Percentiles rank a stretch among this genome's conserved stretches.
These are phyloP conservation scores for Athalia cordata DNA, from an alignment of 2,888 invertebrate species.

Conservation along the genomic window DNA sequence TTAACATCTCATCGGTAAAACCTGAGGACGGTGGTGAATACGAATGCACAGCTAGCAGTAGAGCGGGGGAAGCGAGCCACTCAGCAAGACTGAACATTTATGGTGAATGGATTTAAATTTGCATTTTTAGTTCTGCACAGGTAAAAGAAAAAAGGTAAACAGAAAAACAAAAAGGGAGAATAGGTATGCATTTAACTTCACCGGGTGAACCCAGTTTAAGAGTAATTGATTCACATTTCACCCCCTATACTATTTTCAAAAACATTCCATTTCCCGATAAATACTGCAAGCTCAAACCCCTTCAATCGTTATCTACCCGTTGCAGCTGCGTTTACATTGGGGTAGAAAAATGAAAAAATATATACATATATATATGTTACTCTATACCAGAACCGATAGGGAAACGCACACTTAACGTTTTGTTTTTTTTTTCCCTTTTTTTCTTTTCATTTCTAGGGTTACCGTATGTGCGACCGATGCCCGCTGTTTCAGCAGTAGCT, in stretches of 20 bases:
- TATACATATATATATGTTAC: background rate
- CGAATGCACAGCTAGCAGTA: constrained; percentile 75
- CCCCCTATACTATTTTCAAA: background rate
- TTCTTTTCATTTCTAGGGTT: constrained; percentile 65
- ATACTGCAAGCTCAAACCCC: constrained; percentile 5
- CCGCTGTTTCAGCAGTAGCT: constrained; percentile 72
- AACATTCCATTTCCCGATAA: background rate
- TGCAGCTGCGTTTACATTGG: constrained; percentile 12
- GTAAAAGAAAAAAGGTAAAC: too few species aligned
- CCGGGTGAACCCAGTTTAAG: background rate
- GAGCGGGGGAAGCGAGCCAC: constrained; percentile 74
- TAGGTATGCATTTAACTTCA: too few species aligned
- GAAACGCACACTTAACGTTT: background rate
- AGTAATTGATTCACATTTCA: background rate
- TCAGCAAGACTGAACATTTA: constrained; percentile 76
- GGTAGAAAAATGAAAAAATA: background rate
- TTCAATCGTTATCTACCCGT: constrained; percentile 11
- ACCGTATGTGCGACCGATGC: constrained; percentile 72
- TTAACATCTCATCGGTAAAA: constrained; percentile 73
- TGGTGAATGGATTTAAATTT: constrained; percentile 70
- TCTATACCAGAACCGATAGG: background rate
- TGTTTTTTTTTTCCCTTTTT: background rate
- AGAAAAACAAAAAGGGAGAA: too few species aligned
- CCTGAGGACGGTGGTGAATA: constrained; percentile 77
- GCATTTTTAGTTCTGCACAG: too few species aligned